Conservation (phyloP, 2,888 invertebrate species). For the Scaptomyza flava region DNA sequence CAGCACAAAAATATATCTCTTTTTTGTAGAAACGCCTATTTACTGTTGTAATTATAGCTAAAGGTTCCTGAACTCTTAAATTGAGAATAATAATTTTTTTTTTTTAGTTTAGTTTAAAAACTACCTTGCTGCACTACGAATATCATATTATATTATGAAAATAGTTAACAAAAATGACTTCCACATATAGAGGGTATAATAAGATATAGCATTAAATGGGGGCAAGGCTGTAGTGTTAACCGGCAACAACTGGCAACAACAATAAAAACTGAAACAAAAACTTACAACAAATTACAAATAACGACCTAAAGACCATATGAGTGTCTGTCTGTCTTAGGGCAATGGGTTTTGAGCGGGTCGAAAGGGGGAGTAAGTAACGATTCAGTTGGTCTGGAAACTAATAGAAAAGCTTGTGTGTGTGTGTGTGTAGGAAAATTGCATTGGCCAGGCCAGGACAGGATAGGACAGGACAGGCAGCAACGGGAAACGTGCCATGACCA, state of each 20-base stretch:
- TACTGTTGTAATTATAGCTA: not conserved
- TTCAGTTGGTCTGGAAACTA: constrained; percentile 44
- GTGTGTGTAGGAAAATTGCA: constrained; percentile 61
- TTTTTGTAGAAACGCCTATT: too few relatives aligned
- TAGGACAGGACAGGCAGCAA: constrained; percentile 1
- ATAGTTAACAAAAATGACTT: not conserved
- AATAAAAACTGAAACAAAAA: constrained; percentile 75
- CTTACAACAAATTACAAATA: constrained; percentile 77
- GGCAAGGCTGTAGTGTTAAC: constrained; percentile 33
- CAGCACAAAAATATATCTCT: not conserved
- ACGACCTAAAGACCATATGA: constrained; percentile 62
- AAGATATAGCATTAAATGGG: not conserved
- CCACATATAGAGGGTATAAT: constrained; percentile 10
- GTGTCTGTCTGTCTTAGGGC: constrained; percentile 29
- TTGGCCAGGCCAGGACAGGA: constrained; percentile 28
- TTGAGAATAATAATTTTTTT: not conserved
- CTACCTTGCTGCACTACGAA: not conserved
- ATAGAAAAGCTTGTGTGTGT: constrained; percentile 55
- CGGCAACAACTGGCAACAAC: constrained; percentile 63
- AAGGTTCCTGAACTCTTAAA: not conserved
- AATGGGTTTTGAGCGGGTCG: not conserved
- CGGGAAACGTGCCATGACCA: constrained; percentile 44
- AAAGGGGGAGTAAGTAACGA: not conserved
- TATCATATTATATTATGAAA: not conserved
- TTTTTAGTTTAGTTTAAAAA: not conserved